Evolutionary conservation across 2,113 vertebrate genomes (phyloP).

Genomic region (Neofelis nebulosa): DNA sequence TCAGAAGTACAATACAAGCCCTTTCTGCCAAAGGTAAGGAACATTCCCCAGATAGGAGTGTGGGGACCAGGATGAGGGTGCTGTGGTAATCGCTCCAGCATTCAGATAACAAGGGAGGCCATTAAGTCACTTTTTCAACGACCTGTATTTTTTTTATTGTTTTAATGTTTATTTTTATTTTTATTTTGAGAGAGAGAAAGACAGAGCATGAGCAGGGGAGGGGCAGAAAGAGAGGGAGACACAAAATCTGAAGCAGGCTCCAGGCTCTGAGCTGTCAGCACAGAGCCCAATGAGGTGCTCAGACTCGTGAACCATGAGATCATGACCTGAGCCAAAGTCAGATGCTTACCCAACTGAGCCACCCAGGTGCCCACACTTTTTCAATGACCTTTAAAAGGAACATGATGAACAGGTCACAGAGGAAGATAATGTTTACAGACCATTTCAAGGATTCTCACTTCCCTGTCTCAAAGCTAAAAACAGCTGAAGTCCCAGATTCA

Average conservation of each 20-base stretch:
- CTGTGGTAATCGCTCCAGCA: too few species aligned
- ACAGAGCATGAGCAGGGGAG: too few species aligned
- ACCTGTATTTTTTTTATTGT: background rate
- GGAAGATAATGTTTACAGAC: background rate
- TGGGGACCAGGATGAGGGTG: fast-evolving
- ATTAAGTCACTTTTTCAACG: background rate
- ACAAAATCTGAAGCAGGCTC: too few species aligned
- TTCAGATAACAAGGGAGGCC: background rate
- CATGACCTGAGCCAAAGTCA: too few species aligned
- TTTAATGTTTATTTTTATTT: too few species aligned
- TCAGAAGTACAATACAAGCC: background rate
- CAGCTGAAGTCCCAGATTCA: background rate
- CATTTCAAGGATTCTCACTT: background rate
- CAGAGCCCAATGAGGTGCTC: too few species aligned
- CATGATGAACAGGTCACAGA: background rate
- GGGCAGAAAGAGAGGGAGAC: too few species aligned
- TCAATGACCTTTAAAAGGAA: background rate
- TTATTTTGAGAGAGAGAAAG: too few species aligned
- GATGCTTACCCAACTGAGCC: too few species aligned
- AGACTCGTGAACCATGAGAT: too few species aligned
- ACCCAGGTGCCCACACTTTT: background rate
- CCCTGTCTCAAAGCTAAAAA: background rate
- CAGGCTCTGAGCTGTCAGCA: too few species aligned
- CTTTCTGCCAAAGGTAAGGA: background rate
- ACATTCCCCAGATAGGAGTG: background rate